These are phyloP conservation scores for Hecatera dysodea DNA, from an alignment of 2,888 invertebrate species.

Conservation along the genomic window DNA sequence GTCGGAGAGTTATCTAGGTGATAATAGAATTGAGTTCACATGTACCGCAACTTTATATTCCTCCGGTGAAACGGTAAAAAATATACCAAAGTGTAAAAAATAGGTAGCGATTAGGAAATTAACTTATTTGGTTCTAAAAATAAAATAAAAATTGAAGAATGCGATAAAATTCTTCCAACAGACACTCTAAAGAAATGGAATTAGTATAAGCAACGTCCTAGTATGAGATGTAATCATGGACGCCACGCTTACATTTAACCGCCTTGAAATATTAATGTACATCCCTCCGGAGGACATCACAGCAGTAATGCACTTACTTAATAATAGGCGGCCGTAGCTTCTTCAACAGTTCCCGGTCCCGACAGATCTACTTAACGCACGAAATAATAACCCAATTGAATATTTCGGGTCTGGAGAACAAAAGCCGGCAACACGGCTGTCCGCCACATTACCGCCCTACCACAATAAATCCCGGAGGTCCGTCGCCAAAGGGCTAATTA, in stretches of 20 bases:
- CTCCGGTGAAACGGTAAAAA: slow-evolving; percentile 27
- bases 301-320: slow-evolving; percentile 53
- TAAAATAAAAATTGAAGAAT: neutral
- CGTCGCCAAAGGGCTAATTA: slow-evolving; percentile 90
- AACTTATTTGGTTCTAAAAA: slow-evolving; percentile 6
- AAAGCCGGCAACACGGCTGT: slow-evolving; percentile 89
- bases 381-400: slow-evolving; percentile 86
- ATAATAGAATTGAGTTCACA: slow-evolving; percentile 66
- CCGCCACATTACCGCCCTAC: slow-evolving; percentile 89
- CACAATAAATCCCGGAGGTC: slow-evolving; percentile 89
- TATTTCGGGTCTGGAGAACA: slow-evolving; percentile 84
- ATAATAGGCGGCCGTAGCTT: slow-evolving; percentile 62
- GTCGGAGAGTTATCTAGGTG: slow-evolving; percentile 77
- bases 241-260: slow-evolving; percentile 13
- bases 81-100: slow-evolving; percentile 29
- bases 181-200: neutral
- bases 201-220: slow-evolving; percentile 12
- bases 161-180: neutral
- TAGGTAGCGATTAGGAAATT: slow-evolving; percentile 46
- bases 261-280: slow-evolving; percentile 54
- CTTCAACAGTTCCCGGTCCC: slow-evolving; percentile 64
- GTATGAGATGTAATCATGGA: slow-evolving; percentile 39
- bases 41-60: slow-evolving; percentile 54
- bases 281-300: slow-evolving; percentile 28
- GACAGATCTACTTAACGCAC: slow-evolving; percentile 67